Percentiles rank a stretch among this genome's conserved stretches.
Conservation (phyloP, 64 coral and sea anemone genomes). For the Montipora cactus region DNA sequence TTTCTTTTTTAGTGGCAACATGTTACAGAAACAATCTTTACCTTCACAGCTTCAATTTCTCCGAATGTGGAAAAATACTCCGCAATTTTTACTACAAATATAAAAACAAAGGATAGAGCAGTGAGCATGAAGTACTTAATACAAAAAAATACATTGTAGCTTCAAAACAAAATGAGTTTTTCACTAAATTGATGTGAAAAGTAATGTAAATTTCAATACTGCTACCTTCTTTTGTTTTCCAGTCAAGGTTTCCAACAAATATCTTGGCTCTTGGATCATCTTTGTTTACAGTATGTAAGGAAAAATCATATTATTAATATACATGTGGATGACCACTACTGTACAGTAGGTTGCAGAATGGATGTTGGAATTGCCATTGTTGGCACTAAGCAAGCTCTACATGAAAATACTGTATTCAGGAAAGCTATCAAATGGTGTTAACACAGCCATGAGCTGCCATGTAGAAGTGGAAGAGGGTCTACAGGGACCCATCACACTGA, state of each 20-base stretch:
- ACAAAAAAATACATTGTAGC: not conserved
- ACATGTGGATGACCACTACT: not conserved
- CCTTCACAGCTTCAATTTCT: slow-evolving; percentile 84
- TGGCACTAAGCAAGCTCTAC: no score
- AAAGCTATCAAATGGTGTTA: no score
- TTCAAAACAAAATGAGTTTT: no score
- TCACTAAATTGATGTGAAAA: not conserved
- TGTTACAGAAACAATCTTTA: not conserved
- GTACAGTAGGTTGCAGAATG: not conserved
- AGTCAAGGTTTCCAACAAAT: slow-evolving; percentile 93
- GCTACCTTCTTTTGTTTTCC: slow-evolving; percentile 90
- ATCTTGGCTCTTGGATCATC: slow-evolving; percentile 89
- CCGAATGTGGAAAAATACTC: slow-evolving; percentile 97
- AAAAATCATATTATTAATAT: not conserved
- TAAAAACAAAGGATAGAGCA: not conserved
- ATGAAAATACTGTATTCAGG: no score
- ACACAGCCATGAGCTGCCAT: no score
- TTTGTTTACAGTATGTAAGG: not conserved
- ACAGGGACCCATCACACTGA: no score
- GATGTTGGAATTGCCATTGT: no score
- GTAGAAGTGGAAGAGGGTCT: no score
- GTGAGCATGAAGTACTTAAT: not conserved
- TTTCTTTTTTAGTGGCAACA: no score
- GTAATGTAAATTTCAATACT: not conserved
- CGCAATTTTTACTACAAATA: slow-evolving; percentile 80